Conservation (phyloP, 2,797 vertebrate genomes). For the Hydrophis major region DNA sequence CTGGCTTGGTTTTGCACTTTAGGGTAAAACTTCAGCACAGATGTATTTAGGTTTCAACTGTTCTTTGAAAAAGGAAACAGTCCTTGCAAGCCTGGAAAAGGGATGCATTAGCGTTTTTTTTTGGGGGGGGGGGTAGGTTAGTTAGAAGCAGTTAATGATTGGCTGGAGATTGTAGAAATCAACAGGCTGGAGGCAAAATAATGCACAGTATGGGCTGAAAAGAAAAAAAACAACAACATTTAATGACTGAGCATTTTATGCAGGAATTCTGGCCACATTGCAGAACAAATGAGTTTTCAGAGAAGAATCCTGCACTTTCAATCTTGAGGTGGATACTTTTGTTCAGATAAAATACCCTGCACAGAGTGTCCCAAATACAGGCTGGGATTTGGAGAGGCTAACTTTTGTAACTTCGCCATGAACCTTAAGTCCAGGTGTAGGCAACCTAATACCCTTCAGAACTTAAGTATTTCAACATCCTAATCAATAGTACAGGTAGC, state of each 20-base stretch:
- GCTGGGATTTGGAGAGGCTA: not conserved
- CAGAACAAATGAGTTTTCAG: not conserved
- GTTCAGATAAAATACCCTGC: not conserved
- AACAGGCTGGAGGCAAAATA: not conserved
- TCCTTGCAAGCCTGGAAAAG: constrained; percentile 20
- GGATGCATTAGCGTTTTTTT: not conserved
- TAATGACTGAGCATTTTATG: not conserved
- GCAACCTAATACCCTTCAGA: not conserved
- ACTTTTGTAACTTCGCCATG: not conserved
- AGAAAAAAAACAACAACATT: not conserved
- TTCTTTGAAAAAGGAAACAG: constrained; percentile 41
- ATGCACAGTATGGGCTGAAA: not conserved
- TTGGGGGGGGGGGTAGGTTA: not conserved
- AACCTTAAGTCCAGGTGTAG: not conserved
- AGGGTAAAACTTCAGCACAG: constrained; percentile 43
- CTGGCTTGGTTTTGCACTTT: not conserved
- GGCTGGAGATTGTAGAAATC: constrained; percentile 16
- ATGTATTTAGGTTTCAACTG: constrained; percentile 52
- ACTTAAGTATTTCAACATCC: not conserved
- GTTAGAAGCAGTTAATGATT: constrained; percentile 26
- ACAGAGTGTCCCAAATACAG: not conserved
- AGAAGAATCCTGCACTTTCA: constrained; percentile 2
- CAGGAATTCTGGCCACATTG: not conserved
- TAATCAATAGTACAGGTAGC: not conserved
- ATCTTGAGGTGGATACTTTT: too few relatives aligned